These are phyloP conservation scores for Kryptolebias ocellatus DNA, from an alignment of 2,797 vertebrate genomes.

Conservation along the genomic window DNA sequence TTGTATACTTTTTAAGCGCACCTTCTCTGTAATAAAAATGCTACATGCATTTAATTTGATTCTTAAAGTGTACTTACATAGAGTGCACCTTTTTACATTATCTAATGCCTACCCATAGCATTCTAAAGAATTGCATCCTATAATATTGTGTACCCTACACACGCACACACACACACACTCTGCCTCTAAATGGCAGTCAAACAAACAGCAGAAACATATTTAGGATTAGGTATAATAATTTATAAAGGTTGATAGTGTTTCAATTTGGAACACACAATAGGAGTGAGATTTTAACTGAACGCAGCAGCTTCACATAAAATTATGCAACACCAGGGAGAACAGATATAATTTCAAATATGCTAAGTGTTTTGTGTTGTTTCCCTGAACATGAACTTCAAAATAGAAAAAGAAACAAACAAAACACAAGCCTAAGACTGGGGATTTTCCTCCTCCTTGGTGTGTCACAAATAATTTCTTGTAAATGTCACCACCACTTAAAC, in stretches of 20 bases:
- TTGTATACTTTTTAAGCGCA: too few species aligned
- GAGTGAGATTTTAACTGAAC: constrained; percentile 23
- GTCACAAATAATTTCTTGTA: constrained; percentile 42
- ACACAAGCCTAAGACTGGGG: constrained; percentile 14
- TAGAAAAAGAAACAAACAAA: background rate
- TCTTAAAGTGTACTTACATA: too few species aligned
- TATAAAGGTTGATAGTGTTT: background rate
- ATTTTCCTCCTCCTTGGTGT: background rate
- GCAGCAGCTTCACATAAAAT: constrained; percentile 30
- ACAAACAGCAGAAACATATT: too few species aligned
- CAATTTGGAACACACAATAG: background rate
- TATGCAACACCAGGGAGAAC: constrained; percentile 26
- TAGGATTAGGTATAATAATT: too few species aligned
- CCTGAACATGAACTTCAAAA: constrained; percentile 31
- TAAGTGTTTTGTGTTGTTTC: constrained; percentile 21
- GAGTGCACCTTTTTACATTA: too few species aligned
- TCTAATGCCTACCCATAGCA: too few species aligned
- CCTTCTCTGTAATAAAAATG: too few species aligned
- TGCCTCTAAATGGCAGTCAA: too few species aligned
- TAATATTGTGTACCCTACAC: too few species aligned
- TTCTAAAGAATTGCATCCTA: too few species aligned
- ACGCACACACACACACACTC: too few species aligned
- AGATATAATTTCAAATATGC: constrained; percentile 36
- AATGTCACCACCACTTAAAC: constrained; percentile 51
- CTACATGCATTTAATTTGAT: too few species aligned